These are phyloP conservation scores for Crotophaga sulcirostris DNA, from an alignment of 2,113 vertebrate species.

Conservation along the genomic window DNA sequence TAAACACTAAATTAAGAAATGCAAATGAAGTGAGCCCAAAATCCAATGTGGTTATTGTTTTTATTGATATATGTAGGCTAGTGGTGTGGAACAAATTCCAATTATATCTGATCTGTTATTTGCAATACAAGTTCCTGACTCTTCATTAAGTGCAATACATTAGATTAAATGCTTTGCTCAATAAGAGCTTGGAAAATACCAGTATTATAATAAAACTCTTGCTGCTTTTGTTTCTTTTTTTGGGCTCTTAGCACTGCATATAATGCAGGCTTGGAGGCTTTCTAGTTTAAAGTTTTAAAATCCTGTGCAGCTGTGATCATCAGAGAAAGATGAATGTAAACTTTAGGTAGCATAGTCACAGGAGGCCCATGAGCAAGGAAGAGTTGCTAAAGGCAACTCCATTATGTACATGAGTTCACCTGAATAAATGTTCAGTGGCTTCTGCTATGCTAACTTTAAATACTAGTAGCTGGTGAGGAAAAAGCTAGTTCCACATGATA, in stretches of 20 bases:
- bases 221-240: slow-evolving; percentile 33
- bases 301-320: background rate
- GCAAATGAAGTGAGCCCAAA: slow-evolving; percentile 69
- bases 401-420: slow-evolving; percentile 59
- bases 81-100: slow-evolving; percentile 69
- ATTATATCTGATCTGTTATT: slow-evolving; percentile 74
- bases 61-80: slow-evolving; percentile 69
- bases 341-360: background rate
- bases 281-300: background rate
- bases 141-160: slow-evolving; percentile 64
- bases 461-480: background rate
- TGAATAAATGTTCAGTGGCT: slow-evolving; percentile 44
- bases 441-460: slow-evolving; percentile 26
- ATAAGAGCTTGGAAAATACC: slow-evolving; percentile 36
- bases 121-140: slow-evolving; percentile 64
- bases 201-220: background rate
- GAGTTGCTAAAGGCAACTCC: slow-evolving; percentile 50
- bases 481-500: background rate
- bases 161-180: slow-evolving; percentile 50
- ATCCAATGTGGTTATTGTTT: slow-evolving; percentile 69
- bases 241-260: background rate
- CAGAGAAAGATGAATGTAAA: slow-evolving; percentile 26
- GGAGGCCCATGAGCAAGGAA: background rate
- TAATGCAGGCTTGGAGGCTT: background rate
- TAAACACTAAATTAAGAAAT: slow-evolving; percentile 76